These are phyloP conservation scores for Zygogramma bicolorata DNA, from an alignment of 2,888 invertebrate species.

Conservation along the genomic window DNA sequence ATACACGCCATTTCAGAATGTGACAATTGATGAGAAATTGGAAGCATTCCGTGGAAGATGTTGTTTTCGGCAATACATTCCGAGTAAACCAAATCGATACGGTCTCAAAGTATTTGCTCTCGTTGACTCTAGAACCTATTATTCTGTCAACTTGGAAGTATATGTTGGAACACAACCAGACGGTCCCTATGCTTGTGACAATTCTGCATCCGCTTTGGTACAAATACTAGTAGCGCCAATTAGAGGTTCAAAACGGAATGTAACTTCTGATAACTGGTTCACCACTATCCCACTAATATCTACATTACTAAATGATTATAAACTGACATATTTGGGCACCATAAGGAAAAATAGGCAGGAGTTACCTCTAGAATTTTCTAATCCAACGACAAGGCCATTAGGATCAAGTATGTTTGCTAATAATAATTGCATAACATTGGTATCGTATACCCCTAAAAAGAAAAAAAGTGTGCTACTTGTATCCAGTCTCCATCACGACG, in stretches of 20 bases:
- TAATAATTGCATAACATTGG: constrained; percentile 47
- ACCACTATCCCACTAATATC: constrained; percentile 23
- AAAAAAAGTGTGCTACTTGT: no score
- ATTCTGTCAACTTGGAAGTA: constrained; percentile 50
- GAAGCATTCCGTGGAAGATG: constrained; percentile 39
- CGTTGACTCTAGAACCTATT: constrained; percentile 49
- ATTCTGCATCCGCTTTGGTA: constrained; percentile 34
- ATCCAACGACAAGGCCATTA: constrained; percentile 40
- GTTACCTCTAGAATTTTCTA: constrained; percentile 53
- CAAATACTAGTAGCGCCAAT: constrained; percentile 35
- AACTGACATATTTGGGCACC: constrained; percentile 50
- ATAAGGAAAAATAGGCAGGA: constrained; percentile 54
- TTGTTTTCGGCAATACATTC: constrained; percentile 34
- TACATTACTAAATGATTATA: constrained; percentile 26
- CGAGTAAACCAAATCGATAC: constrained; percentile 39
- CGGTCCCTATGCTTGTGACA: constrained; percentile 43
- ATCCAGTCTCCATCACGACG: no score
- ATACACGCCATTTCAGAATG: constrained; percentile 38
- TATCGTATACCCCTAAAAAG: constrained; percentile 53
- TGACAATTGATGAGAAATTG: constrained; percentile 43
- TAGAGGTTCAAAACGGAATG: constrained; percentile 32
- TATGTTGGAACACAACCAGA: constrained; percentile 51
- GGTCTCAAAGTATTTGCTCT: constrained; percentile 55
- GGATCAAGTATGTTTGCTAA: constrained; percentile 50
- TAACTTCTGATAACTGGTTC: constrained; percentile 28